Base-by-base conservation (phyloP, 2,888 invertebrate species). In the Rosalia funebris region DNA sequence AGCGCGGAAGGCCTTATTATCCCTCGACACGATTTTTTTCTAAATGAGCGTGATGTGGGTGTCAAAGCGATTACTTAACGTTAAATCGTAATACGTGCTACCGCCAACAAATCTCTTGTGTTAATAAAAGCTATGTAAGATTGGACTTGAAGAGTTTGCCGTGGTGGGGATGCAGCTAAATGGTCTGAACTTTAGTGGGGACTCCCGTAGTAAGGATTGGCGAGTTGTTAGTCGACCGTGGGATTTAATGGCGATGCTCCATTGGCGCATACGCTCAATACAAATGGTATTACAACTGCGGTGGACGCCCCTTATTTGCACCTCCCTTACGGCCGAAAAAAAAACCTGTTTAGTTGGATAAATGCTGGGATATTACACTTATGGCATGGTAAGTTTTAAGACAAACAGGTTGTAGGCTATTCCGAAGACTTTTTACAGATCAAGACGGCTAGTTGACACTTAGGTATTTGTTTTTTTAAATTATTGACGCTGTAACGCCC, bases 71-170 rank as follows among this genome's bases (percentile, higher is more conserved):
- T 50, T 54, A 45, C 36, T 19, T 44, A 25, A 25, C 44, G 19
- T 37, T 54, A 47, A 58, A 60, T 56, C 44, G 58, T 53, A 52
- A 25, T 32, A 56, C 63, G 16, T 79, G 78, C 77, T 80, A 77
- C 79, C 78, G 76, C 75, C 75, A 72, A 75, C 77, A 75, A 76
- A 77, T 71, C 79, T 79, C 78, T 76, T 72, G 70, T 73, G 78
- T 77, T 81, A 81, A 79, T 81, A 79, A 75, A 77, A 75, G 65
- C 31, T 54, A 55, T 67, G 63, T 58, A 65, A 75, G 76, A 50
- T 63, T 53, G 44, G 42, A 42, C 42, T 34, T 71, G 67, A 74
- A 66, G 69, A 37, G 42, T 37, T 25, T 11, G 57, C 19, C 44
- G 42, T 41, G 68, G 70, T 70, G 75, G 75, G 74, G 68, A 58